Evolutionary conservation across 2,113 vertebrate genomes (phyloP).

Genomic region (Pithys albifrons): DNA sequence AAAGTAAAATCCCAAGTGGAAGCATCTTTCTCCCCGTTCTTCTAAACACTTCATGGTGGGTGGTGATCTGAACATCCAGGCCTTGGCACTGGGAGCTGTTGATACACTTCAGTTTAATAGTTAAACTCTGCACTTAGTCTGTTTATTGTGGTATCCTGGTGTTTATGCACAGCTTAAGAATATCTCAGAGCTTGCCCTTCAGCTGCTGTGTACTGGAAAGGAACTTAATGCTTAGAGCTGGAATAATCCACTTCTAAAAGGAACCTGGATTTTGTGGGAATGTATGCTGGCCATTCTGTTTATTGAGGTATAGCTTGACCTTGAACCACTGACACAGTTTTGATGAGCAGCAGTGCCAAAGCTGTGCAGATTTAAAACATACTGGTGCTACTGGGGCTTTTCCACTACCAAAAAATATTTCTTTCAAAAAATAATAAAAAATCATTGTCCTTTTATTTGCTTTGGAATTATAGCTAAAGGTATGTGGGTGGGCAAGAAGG

Average conservation of each 20-base stretch:
- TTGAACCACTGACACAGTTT: not conserved
- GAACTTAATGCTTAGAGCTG: not conserved
- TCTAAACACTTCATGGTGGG: not conserved
- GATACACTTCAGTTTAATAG: not conserved
- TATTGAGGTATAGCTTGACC: not conserved
- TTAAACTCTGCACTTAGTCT: not conserved
- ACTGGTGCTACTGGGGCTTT: not conserved
- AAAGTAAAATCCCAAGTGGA: not conserved
- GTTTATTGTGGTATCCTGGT: not conserved
- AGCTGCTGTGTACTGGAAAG: not conserved
- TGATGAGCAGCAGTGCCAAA: not conserved
- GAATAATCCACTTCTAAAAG: not conserved
- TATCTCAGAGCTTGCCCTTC: not conserved
- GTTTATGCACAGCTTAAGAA: constrained; percentile 5
- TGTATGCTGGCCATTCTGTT: not conserved
- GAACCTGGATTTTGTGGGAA: not conserved
- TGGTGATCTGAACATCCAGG: not conserved
- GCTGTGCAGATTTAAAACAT: not conserved
- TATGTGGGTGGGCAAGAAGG: not conserved
- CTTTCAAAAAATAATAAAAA: not conserved
- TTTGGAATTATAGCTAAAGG: not conserved
- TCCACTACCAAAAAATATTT: not conserved
- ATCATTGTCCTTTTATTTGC: not conserved
- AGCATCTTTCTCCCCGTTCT: not conserved
- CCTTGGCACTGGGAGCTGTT: not conserved